Base-by-base conservation (phyloP, 2,113 vertebrate species). In the Cromileptes altivelis region DNA sequence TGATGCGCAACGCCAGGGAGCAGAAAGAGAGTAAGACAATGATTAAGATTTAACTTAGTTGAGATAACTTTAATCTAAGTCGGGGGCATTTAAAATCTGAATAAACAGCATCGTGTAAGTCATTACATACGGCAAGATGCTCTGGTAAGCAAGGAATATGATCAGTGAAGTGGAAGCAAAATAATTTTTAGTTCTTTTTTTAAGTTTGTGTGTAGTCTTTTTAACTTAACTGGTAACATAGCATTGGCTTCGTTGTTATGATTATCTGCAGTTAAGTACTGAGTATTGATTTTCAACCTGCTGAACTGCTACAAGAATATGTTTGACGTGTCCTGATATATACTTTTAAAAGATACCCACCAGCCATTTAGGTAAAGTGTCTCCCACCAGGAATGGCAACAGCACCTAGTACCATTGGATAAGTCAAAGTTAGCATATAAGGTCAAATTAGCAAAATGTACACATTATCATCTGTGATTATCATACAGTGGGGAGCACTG, bases 1-100 rank as follows among this genome's bases (percentile, higher is more conserved):
- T 97, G 96, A 97, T 97, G 96, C 95, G 90, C 69, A 90, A 95
- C 83, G 95, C 69, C 17, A 45, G 74, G 58, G 89, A 91, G 37
- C 40, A 82, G 45, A 71, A 85, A 30, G 86, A 87, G 13, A 85
- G 90, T 77, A 93, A 88, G 15, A 80, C 74, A 58, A 85, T 78
- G 15, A 74, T 40, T 14, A 78, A 58, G 49, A 60, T 55, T 63
- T 23, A n/a, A 55, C 47, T 49, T 21, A 23, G 50, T 62, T 84
- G 1, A 60, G 49, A 57, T 78, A 15, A 62, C 57, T 74, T 15
- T 21, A 21, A 76, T 60, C 6, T 40, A 65, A 19, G n/a, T 50
- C 30, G 65, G 56, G 23, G 42, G 55, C 47, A 63, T 65, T 56
- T 62, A 3, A 37, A 37, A 18, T 50, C 30, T 65, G 13, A 73